Evolutionary conservation across 2,888 invertebrate species (phyloP).

Genomic region (Andrena praecox): DNA sequence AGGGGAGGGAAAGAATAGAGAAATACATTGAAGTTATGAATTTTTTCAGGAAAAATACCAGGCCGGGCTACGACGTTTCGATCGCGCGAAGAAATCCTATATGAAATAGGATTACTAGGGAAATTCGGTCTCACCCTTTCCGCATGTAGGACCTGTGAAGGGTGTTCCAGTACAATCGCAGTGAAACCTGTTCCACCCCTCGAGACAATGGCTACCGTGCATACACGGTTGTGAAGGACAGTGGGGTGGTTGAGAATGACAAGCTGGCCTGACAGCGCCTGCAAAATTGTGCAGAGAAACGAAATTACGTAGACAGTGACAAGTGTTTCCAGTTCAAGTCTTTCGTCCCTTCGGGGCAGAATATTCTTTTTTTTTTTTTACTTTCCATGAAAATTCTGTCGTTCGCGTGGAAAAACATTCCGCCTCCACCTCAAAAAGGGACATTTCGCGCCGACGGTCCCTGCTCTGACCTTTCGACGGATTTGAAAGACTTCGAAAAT

Average conservation of each 20-base stretch:
- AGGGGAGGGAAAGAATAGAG: no score
- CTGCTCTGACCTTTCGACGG: no score
- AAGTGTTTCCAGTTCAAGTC: slow-evolving; percentile 43
- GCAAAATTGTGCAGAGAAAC: slow-evolving; percentile 67
- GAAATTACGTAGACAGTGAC: slow-evolving; percentile 56
- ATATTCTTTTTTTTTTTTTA: not conserved
- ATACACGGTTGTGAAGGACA: slow-evolving; percentile 95
- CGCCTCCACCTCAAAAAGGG: not conserved
- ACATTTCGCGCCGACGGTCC: not conserved
- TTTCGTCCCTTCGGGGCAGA: slow-evolving; percentile 3
- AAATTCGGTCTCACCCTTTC: slow-evolving; percentile 88
- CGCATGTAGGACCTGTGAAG: slow-evolving; percentile 96
- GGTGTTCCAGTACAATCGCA: slow-evolving; percentile 97
- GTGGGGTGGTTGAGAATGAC: slow-evolving; percentile 92
- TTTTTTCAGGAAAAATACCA: not conserved
- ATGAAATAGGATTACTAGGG: slow-evolving; percentile 3
- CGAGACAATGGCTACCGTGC: slow-evolving; percentile 94
- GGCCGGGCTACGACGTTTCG: not conserved
- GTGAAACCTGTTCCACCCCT: slow-evolving; percentile 97
- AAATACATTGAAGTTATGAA: not conserved
- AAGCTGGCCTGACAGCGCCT: slow-evolving; percentile 96
- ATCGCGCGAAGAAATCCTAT: not conserved
- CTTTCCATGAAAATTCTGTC: slow-evolving; percentile 1
- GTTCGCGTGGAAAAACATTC: slow-evolving; percentile 5
- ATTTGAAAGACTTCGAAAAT: not conserved